A percentile compares a stretch with the other conserved stretches of the same genome.
phyloP scores from a whole-genome alignment of 2,797 vertebrate genomes.

The Holocentrus rufus region DNA sequence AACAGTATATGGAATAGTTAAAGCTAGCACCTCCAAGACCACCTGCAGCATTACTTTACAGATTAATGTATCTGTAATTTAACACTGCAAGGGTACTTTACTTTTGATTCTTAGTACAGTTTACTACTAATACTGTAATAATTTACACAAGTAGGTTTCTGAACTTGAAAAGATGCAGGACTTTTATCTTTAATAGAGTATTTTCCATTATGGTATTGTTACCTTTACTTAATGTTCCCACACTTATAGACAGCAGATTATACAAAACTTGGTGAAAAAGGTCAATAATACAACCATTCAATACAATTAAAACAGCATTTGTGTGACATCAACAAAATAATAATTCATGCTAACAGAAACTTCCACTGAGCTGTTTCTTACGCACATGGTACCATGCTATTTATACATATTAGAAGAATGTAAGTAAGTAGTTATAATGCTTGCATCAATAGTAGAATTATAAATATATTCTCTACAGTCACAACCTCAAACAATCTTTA shows the following conservation, averaged over 20 bases:
- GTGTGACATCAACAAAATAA: background rate
- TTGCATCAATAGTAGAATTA: slow-evolving; percentile 26
- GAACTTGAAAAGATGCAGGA: no score
- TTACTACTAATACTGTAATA: no score
- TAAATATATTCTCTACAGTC: slow-evolving; percentile 55
- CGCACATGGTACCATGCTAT: background rate
- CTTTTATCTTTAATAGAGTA: no score
- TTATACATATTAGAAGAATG: background rate
- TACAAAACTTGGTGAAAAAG: background rate
- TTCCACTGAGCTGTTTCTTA: slow-evolving; percentile 2
- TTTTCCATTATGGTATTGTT: background rate
- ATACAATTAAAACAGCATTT: background rate
- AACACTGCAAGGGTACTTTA: no score
- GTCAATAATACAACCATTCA: background rate
- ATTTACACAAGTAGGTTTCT: no score
- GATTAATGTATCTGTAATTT: no score
- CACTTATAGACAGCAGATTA: background rate
- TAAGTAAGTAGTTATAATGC: background rate
- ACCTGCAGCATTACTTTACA: no score
- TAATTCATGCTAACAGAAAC: background rate
- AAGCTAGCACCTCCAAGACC: no score
- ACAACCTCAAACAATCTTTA: background rate
- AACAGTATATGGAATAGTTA: no score
- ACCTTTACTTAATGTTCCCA: background rate
- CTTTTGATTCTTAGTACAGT: no score